A percentile compares a stretch with the other conserved stretches of the same genome.
Evolutionary conservation across 2,797 vertebrate species (phyloP).

Genomic region (Cuculus canorus): DNA sequence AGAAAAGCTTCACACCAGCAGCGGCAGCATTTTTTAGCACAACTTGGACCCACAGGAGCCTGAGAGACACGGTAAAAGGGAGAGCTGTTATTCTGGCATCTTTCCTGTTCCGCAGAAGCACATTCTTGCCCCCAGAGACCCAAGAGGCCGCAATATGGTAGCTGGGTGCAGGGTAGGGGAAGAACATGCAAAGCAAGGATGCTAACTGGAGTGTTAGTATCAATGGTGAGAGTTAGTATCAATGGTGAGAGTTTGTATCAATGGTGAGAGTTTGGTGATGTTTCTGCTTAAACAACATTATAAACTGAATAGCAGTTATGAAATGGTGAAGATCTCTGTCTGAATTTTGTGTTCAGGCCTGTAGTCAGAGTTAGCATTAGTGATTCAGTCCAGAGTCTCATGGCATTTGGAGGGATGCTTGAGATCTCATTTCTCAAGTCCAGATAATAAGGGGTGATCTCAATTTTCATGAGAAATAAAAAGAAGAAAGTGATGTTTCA

Average conservation of each 20-base stretch:
- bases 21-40: not conserved
- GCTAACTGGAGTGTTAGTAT: not conserved
- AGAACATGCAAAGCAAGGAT: not conserved
- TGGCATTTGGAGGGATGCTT: not conserved
- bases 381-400: fast-evolving
- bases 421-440: not conserved
- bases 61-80: not conserved
- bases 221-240: not conserved
- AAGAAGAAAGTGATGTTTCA: not conserved
- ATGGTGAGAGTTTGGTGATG: not conserved
- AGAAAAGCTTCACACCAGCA: not conserved
- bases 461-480: not conserved
- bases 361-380: not conserved
- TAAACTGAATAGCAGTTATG: not conserved
- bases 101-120: not conserved
- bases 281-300: not conserved
- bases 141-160: not conserved
- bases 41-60: not conserved
- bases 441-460: not conserved
- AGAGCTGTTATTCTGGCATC: not conserved
- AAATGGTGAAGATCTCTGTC: not conserved
- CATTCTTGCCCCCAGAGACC: not conserved
- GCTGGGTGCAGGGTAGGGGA: not conserved
- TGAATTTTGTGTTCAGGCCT: not conserved
- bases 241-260: not conserved